Percentiles rank a stretch among this genome's conserved stretches.
These are phyloP conservation scores for Hydrophis major DNA, from an alignment of 2,797 vertebrate genomes.

Conservation along the genomic window DNA sequence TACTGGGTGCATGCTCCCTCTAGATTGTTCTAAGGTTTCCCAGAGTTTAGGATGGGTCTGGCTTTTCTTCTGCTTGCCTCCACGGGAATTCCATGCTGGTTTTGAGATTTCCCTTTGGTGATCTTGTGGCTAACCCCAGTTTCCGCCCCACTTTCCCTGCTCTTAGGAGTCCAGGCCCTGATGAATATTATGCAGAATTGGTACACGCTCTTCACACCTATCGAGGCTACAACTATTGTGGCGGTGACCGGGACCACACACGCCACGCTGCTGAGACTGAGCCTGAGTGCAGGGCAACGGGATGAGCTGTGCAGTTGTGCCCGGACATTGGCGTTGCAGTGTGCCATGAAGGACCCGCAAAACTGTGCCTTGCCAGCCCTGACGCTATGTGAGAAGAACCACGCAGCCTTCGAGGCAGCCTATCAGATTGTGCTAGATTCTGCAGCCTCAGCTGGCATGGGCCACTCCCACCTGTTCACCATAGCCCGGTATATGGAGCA, in stretches of 20 bases:
- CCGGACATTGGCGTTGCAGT: slow-evolving; percentile 67
- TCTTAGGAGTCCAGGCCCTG: slow-evolving; percentile 62
- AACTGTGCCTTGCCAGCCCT: slow-evolving; percentile 68
- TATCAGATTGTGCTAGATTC: slow-evolving; percentile 72
- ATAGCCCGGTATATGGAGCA: slow-evolving; percentile 74
- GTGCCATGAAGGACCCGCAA: slow-evolving; percentile 71
- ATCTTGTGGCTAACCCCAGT: too few relatives aligned
- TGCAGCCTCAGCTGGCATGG: slow-evolving; percentile 55
- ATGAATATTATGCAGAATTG: slow-evolving; percentile 71
- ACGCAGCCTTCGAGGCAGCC: slow-evolving; percentile 67
- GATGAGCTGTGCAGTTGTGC: slow-evolving; percentile 70
- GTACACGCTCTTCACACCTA: slow-evolving; percentile 68
- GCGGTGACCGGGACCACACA: slow-evolving; percentile 65
- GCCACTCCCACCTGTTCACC: slow-evolving; percentile 68
- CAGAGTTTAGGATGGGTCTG: not conserved
- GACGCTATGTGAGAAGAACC: slow-evolving; percentile 71
- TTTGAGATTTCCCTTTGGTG: not conserved
- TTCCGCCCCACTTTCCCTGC: not conserved
- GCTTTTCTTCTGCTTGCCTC: not conserved
- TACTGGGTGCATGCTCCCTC: not conserved
- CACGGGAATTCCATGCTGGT: too few relatives aligned
- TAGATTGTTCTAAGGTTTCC: not conserved
- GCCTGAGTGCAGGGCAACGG: slow-evolving; percentile 48
- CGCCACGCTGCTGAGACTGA: slow-evolving; percentile 62
- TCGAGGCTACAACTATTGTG: slow-evolving; percentile 69